Percentiles rank a stretch among this genome's conserved stretches.
phyloP scores from a whole-genome alignment of 2,888 invertebrate genomes.

The Diaperis boleti region DNA sequence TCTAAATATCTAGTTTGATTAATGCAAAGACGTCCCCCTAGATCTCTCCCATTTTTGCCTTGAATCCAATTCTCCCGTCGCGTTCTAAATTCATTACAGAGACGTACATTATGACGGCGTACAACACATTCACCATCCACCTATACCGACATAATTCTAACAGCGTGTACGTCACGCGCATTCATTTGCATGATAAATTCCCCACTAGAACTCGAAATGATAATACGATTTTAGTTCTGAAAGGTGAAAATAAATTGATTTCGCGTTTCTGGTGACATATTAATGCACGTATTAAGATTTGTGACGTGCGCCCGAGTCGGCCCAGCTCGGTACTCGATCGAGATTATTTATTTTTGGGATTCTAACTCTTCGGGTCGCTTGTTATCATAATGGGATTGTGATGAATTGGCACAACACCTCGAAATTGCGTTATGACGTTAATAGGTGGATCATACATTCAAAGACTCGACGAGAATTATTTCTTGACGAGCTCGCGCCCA shows the following conservation, averaged over 20 bases:
- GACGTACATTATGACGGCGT: constrained; percentile 48
- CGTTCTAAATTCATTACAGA: constrained; percentile 53
- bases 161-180: constrained; percentile 58
- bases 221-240: constrained; percentile 64
- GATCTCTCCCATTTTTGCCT: constrained; percentile 16
- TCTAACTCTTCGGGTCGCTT: constrained; percentile 49
- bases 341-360: constrained; percentile 47
- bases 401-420: constrained; percentile 63
- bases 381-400: constrained; percentile 60
- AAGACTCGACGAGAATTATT: constrained; percentile 27
- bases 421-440: constrained; percentile 62
- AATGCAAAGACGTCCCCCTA: constrained; percentile 11
- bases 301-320: constrained; percentile 35
- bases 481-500: constrained; percentile 23
- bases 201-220: constrained; percentile 61
- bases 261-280: constrained; percentile 66
- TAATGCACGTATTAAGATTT: constrained; percentile 65
- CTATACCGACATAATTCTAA: constrained; percentile 51
- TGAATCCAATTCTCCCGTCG: constrained; percentile 22
- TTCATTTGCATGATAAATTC: constrained; percentile 67
- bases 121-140: constrained; percentile 48
- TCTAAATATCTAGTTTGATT: neutral
- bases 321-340: constrained; percentile 34
- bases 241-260: constrained; percentile 67
- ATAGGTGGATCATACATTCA: constrained; percentile 58